phyloP scores from a whole-genome alignment of 2,113 vertebrate species.

The Halcyon malimbica region DNA sequence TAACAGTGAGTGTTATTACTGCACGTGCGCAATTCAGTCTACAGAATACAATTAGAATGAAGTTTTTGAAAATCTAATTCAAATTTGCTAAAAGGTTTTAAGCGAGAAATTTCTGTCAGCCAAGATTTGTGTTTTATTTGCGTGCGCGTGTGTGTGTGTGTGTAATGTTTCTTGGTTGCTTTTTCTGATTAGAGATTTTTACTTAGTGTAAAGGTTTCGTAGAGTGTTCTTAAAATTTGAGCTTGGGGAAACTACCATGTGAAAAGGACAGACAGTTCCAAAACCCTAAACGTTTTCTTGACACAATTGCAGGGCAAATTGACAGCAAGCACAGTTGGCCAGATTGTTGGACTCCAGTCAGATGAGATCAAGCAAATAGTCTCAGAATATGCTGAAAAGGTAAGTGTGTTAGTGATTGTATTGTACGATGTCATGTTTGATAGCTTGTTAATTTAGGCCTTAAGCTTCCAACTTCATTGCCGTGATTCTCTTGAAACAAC shows the following conservation, averaged over 20 bases:
- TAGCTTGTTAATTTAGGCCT: not conserved
- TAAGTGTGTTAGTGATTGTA: constrained; percentile 18
- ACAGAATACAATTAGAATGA: not conserved
- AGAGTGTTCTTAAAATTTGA: not conserved
- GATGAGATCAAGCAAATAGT: constrained; percentile 96
- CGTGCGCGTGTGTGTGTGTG: accelerated
- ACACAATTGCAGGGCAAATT: constrained; percentile 83
- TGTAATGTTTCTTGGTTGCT: not conserved
- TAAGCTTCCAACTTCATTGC: not conserved
- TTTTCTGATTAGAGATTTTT: not conserved
- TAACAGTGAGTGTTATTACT: not conserved
- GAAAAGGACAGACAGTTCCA: not conserved
- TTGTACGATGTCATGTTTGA: not conserved
- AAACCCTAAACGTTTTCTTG: not conserved
- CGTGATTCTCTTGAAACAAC: not conserved
- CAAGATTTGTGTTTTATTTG: not conserved
- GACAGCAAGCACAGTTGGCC: constrained; percentile 92
- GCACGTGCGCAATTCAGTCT: not conserved
- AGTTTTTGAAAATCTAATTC: not conserved
- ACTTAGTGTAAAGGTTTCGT: not conserved
- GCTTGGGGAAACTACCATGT: not conserved
- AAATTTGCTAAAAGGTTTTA: not conserved
- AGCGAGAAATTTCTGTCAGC: not conserved
- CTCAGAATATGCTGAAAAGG: constrained; percentile 91
- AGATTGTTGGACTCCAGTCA: constrained; percentile 94